phyloP scores from a whole-genome alignment of 1,140 invertebrate genomes.

The Pseudoatta argentina region DNA sequence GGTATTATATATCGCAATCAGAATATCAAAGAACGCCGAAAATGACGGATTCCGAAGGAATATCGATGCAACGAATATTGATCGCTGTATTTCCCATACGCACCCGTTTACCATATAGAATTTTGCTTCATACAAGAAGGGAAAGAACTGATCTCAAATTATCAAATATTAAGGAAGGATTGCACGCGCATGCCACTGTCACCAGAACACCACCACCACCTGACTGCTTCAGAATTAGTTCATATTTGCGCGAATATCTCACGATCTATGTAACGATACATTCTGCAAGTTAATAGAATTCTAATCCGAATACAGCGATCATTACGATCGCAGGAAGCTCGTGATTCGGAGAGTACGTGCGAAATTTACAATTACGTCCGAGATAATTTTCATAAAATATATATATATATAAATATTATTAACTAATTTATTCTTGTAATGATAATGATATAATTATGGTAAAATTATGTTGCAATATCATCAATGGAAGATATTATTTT shows the following conservation, averaged over 20 bases:
- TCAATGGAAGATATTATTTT: background rate
- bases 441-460: background rate
- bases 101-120: conserved; percentile 30
- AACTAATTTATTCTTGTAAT: background rate
- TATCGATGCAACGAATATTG: conserved; percentile 59
- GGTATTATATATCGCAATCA: background rate
- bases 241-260: conserved; percentile 8
- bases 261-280: conserved; percentile 10
- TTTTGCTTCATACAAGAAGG: conserved; percentile 43
- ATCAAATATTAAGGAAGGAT: conserved; percentile 64
- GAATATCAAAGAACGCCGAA: background rate
- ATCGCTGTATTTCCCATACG: conserved; percentile 62
- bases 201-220: conserved; percentile 82
- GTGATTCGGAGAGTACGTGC: background rate
- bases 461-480: conserved; percentile 18
- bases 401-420: conserved; percentile 3
- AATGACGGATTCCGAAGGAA: conserved; percentile 45
- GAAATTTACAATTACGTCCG: background rate
- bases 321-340: background rate
- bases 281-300: conserved; percentile 58
- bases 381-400: conserved; percentile 17
- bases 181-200: conserved; percentile 81
- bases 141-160: conserved; percentile 60
- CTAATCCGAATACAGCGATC: conserved; percentile 12
- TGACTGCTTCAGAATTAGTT: conserved; percentile 74